Evolutionary conservation across 2,797 vertebrate species (phyloP).

Genomic region (Steatocranus sp.): DNA sequence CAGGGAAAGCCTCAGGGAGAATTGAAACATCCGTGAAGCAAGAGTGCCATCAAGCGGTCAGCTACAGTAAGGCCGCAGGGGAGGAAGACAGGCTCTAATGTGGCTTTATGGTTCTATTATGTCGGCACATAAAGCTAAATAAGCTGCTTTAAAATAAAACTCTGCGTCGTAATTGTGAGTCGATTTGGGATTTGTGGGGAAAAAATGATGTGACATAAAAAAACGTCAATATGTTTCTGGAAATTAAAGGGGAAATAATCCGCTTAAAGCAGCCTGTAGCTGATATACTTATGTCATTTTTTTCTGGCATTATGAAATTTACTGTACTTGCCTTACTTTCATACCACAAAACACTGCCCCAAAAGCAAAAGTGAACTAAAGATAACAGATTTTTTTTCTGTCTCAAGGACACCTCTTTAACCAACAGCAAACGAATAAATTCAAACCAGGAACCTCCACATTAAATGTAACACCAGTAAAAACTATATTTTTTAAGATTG

Average conservation of each 20-base stretch:
- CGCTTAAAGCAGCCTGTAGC: neutral
- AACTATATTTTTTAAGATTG: neutral
- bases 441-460: neutral
- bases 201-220: neutral
- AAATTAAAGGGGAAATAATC: neutral
- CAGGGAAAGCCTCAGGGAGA: neutral
- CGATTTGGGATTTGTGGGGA: conserved; percentile 9
- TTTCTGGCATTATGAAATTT: neutral
- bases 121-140: conserved; percentile 43
- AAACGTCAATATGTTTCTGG: neutral
- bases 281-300: neutral
- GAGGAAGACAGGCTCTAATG: neutral
- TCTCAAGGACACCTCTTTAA: neutral
- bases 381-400: neutral
- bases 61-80: neutral
- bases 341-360: neutral
- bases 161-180: conserved; percentile 9
- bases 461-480: neutral
- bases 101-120: conserved; percentile 55
- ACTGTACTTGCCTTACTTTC: neutral
- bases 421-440: neutral
- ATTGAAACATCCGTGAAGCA: conserved; percentile 74
- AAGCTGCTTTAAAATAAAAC: conserved; percentile 47
- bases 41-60: conserved; percentile 83
- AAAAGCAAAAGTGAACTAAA: neutral